phyloP scores from a whole-genome alignment of 2,888 invertebrate genomes.

The Iphiclides podalirius region DNA sequence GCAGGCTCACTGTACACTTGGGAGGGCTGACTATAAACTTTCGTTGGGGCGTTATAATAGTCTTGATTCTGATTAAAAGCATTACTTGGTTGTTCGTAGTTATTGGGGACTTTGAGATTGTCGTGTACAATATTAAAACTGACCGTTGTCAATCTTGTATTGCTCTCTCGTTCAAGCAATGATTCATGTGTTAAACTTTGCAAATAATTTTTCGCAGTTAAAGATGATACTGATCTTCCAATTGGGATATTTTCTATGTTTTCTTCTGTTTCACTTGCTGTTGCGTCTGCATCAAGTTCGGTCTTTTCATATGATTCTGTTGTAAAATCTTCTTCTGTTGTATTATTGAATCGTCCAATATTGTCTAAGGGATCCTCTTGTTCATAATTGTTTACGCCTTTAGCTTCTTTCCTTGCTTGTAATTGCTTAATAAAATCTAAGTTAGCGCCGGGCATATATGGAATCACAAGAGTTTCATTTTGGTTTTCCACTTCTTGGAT shows the following conservation, averaged over 20 bases:
- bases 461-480: slow-evolving; percentile 59
- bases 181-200: slow-evolving; percentile 52
- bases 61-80: slow-evolving; percentile 38
- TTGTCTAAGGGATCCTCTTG: slow-evolving; percentile 68
- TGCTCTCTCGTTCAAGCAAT: slow-evolving; percentile 43
- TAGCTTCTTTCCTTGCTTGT: slow-evolving; percentile 62
- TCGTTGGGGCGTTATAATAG: slow-evolving; percentile 49
- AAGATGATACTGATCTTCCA: slow-evolving; percentile 48
- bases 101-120: slow-evolving; percentile 39
- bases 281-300: slow-evolving; percentile 33
- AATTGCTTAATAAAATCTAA: slow-evolving; percentile 73
- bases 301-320: slow-evolving; percentile 54
- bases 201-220: slow-evolving; percentile 31
- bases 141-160: slow-evolving; percentile 58
- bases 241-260: slow-evolving; percentile 46
- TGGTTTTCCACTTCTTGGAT: slow-evolving; percentile 40
- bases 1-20: slow-evolving; percentile 71
- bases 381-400: slow-evolving; percentile 46
- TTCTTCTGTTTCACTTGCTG: slow-evolving; percentile 40
- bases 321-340: slow-evolving; percentile 48
- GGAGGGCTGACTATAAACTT: slow-evolving; percentile 62
- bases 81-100: slow-evolving; percentile 40
- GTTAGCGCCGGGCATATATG: slow-evolving; percentile 67
- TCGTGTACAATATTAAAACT: slow-evolving; percentile 68
- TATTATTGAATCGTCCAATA: slow-evolving; percentile 61